Base-by-base conservation (phyloP, 2,888 invertebrate species). In the Cenopis cana region DNA sequence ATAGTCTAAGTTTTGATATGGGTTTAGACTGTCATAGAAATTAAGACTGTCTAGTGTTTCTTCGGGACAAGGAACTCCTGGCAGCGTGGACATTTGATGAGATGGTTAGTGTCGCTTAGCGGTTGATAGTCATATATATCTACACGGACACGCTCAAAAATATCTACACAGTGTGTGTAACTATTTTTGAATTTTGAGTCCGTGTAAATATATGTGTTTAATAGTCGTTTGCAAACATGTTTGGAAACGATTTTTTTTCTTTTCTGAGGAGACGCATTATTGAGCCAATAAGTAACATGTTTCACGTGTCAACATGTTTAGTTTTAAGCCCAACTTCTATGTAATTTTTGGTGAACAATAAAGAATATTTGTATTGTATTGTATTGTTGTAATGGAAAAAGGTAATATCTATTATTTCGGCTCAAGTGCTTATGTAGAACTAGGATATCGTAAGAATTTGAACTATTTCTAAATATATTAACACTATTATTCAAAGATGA, bases 11-110 rank as follows among this genome's bases (percentile, higher is more conserved):
- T 86, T 92, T 70, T 86, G 92, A 77, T 90, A 91, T 9, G 89
- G 89, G 74, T 89, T 89, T 29, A 93, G 77, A 76, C 92, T 65
- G 41, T 70, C 69, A 38, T 65, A 70, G 41, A 65, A 59, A 73
- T 89, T 89, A n/a, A 93, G 76, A 76, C 93, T 93, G 76, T 93
- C 93, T 76, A 90, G 78, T 68, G 81, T 88, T 74, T 93, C 93
- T 76, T 93, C 93, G 49, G 85, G 86, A 76, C 78, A 82, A 74
- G 82, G 75, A 57, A 59, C 62, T 91, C 92, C 92, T 93, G 86
- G 91, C 81, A 87, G 93, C 93, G 82, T 81, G 76, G 81, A 84
- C 73, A 69, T 70, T 74, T 68, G 74, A 81, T 83, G 82, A 82
- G 81, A 80, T 77, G 38, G 77, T 73, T 75, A 76, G 66, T 66